These are phyloP conservation scores for Etheostoma nigrum DNA, from an alignment of 2,797 vertebrate species.

Conservation along the genomic window DNA sequence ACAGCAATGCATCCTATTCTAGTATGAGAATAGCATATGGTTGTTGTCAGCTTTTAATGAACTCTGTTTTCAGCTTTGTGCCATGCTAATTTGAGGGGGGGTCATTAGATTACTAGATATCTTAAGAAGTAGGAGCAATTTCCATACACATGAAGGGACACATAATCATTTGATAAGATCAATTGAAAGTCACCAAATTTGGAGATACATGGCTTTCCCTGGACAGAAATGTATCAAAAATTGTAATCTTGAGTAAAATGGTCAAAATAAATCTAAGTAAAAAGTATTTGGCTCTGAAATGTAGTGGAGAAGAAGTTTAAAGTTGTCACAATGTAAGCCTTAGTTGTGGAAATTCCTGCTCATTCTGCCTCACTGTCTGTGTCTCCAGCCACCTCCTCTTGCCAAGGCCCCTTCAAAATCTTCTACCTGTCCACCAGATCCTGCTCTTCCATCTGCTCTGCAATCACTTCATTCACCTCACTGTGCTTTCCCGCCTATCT, in stretches of 20 bases:
- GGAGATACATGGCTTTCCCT: neutral
- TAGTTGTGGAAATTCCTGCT: neutral
- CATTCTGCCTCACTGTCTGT: neutral
- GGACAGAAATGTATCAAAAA: neutral
- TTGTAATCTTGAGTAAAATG: neutral
- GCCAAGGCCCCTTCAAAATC: neutral
- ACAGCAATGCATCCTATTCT: neutral
- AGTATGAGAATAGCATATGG: neutral
- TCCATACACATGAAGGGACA: neutral
- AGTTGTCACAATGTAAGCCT: neutral
- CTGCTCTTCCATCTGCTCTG: neutral
- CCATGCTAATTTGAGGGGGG: neutral
- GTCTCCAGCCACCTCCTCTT: neutral
- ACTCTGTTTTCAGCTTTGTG: neutral
- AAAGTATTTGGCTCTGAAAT: neutral
- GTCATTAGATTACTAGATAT: neutral
- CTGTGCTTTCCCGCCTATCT: neutral
- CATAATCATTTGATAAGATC: too few relatives aligned
- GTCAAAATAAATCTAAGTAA: too few relatives aligned
- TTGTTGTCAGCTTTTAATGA: neutral
- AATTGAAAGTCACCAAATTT: too few relatives aligned
- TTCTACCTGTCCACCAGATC: neutral
- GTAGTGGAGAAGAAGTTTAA: too few relatives aligned
- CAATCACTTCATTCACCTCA: neutral
- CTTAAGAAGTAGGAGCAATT: neutral